Conservation (phyloP, 2,797 vertebrate species). For the Lophura swinhoii region DNA sequence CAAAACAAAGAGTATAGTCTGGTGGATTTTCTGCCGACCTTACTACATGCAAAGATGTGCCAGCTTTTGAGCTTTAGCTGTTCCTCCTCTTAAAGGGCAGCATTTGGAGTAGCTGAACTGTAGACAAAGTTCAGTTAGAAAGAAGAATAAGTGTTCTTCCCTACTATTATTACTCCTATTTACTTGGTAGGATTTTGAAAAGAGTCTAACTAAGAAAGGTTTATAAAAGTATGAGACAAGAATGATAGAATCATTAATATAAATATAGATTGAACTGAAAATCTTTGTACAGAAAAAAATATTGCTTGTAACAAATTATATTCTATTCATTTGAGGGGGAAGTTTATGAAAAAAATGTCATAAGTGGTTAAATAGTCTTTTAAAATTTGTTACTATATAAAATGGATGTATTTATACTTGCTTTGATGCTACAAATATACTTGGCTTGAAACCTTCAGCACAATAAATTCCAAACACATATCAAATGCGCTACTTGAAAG, state of each 20-base stretch:
- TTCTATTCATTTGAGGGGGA: neutral
- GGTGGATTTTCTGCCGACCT: conserved; percentile 50
- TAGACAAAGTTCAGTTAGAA: neutral
- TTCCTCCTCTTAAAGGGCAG: conserved; percentile 14
- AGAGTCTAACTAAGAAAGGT: neutral
- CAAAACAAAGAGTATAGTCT: conserved; percentile 50
- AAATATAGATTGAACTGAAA: neutral
- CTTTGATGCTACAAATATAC: neutral
- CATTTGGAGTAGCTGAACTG: conserved; percentile 6
- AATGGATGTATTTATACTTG: neutral
- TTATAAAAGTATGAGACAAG: neutral
- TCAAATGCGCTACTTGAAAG: neutral
- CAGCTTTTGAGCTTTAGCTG: neutral
- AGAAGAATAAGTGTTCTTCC: neutral
- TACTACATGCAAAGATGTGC: neutral
- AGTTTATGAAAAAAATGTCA: neutral
- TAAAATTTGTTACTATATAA: neutral
- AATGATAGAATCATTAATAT: neutral
- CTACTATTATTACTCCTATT: neutral
- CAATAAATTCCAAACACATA: neutral
- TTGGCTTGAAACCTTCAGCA: neutral
- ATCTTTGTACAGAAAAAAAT: neutral
- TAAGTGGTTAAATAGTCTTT: neutral
- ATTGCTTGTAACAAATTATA: neutral
- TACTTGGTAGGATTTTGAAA: neutral